Conservation (phyloP, 1,140 invertebrate genomes). For the Trachymyrmex cornetzi region DNA sequence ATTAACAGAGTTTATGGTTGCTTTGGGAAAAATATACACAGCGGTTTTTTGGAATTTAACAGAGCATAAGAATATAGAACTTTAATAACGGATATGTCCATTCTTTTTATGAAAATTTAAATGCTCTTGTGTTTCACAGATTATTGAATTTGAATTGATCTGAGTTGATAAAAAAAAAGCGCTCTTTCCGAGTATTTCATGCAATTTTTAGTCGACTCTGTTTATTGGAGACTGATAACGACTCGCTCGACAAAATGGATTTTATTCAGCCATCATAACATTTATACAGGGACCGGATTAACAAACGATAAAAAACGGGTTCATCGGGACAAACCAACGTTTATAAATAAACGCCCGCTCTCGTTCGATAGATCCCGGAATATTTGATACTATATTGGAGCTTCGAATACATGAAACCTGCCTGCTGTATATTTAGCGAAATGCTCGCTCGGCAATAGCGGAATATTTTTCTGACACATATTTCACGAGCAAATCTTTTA, state of each 20-base stretch:
- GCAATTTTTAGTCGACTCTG: constrained; percentile 36
- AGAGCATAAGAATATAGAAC: neutral
- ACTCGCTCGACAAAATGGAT: constrained; percentile 47
- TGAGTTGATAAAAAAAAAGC: neutral
- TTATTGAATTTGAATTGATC: constrained; percentile 15
- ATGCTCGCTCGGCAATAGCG: constrained; percentile 29
- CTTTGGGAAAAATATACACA: constrained; percentile 9
- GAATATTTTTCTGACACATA: constrained; percentile 58
- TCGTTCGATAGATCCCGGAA: constrained; percentile 38
- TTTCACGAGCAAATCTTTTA: constrained; percentile 57
- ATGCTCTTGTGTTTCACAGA: neutral
- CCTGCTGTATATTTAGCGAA: constrained; percentile 49
- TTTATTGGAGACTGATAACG: constrained; percentile 40
- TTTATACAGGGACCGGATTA: constrained; percentile 53
- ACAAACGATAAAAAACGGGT: constrained; percentile 50
- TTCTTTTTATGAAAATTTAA: constrained; percentile 25
- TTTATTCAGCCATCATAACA: constrained; percentile 41
- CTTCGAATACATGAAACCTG: neutral
- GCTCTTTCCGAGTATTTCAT: constrained; percentile 30
- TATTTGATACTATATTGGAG: constrained; percentile 53
- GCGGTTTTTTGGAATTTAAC: neutral
- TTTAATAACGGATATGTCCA: neutral
- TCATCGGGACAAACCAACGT: constrained; percentile 36
- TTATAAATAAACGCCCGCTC: constrained; percentile 46
- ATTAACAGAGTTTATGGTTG: constrained; percentile 19